Percentiles rank a stretch among this genome's conserved stretches.
These are phyloP conservation scores for Drymonia ruficornis DNA, from an alignment of 2,888 invertebrate genomes.

Conservation along the genomic window DNA sequence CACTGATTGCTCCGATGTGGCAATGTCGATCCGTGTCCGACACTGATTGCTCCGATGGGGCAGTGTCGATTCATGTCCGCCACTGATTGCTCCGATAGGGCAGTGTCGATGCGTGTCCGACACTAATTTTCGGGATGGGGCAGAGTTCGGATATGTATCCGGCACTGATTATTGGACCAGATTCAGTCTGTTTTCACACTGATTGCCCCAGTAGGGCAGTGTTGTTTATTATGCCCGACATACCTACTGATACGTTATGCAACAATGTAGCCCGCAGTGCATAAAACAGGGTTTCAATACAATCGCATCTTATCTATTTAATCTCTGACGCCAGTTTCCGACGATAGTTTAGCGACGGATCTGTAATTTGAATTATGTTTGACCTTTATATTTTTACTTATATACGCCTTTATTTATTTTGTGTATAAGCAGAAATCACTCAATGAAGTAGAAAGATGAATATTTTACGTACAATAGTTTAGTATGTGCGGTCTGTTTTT, in stretches of 20 bases:
- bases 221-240: too few relatives aligned
- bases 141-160: too few relatives aligned
- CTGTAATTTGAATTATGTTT: neutral
- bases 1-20: too few relatives aligned
- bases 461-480: slow-evolving; percentile 37
- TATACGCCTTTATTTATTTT: slow-evolving; percentile 27
- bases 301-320: too few relatives aligned
- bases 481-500: slow-evolving; percentile 30
- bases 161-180: too few relatives aligned
- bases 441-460: slow-evolving; percentile 28
- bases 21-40: neutral
- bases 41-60: neutral
- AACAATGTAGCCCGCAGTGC: too few relatives aligned
- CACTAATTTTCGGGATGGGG: too few relatives aligned
- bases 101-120: too few relatives aligned
- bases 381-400: slow-evolving; percentile 2
- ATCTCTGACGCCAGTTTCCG: neutral
- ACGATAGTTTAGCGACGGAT: neutral
- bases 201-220: too few relatives aligned
- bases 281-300: too few relatives aligned
- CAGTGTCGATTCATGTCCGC: neutral
- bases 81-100: too few relatives aligned
- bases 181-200: too few relatives aligned
- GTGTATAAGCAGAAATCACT: slow-evolving; percentile 24
- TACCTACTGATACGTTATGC: neutral